Evolutionary conservation across 2,113 vertebrate species (phyloP).

Genomic region (Mungos mungo): DNA sequence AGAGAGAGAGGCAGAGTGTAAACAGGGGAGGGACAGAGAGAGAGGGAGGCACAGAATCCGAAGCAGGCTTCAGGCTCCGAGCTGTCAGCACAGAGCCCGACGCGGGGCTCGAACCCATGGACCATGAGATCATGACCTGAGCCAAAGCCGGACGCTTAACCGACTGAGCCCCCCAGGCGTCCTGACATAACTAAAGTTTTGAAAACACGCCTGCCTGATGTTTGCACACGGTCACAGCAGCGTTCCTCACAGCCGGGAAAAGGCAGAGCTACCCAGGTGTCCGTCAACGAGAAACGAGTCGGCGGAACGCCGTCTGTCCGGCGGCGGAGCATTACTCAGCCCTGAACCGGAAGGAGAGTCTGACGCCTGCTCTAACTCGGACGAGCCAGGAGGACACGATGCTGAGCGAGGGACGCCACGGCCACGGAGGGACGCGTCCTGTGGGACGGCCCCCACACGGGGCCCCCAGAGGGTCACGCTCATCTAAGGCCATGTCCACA

Average conservation of each 20-base stretch:
- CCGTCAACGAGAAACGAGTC: not conserved
- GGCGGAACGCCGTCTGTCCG: not conserved
- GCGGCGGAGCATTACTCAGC: fast-evolving
- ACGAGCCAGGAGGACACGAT: not conserved
- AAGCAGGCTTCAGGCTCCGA: too few relatives aligned
- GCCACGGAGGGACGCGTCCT: not conserved
- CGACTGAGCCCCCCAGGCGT: too few relatives aligned
- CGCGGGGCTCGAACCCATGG: too few relatives aligned
- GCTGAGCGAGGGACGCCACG: not conserved
- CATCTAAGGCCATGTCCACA: not conserved
- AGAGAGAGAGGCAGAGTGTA: too few relatives aligned
- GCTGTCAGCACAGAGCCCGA: too few relatives aligned
- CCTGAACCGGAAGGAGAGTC: not conserved
- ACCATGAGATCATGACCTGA: too few relatives aligned
- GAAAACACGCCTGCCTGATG: too few relatives aligned
- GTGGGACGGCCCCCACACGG: not conserved
- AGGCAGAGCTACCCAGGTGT: too few relatives aligned
- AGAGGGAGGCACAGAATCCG: too few relatives aligned
- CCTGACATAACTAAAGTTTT: not conserved
- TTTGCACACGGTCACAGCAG: not conserved
- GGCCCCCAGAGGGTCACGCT: not conserved
- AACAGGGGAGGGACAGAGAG: too few relatives aligned
- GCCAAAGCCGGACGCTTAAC: too few relatives aligned
- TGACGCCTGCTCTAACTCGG: not conserved
- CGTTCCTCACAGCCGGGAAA: not conserved